Conservation (phyloP, 2,113 vertebrate species). For the Etheostoma spectabile region DNA sequence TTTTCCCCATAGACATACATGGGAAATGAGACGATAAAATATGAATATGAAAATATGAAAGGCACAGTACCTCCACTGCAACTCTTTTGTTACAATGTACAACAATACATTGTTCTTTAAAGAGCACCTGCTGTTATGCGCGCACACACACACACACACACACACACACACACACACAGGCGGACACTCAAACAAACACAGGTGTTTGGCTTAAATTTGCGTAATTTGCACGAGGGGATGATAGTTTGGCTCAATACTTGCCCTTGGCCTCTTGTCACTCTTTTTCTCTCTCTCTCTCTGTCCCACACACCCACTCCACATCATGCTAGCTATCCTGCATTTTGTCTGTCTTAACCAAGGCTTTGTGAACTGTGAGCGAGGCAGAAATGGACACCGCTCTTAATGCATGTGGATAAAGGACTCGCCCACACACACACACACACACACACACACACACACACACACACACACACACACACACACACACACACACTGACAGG, state of each 20-base stretch:
- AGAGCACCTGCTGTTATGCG: not conserved
- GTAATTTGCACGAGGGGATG: conserved; percentile 20
- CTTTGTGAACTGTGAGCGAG: conserved; percentile 74
- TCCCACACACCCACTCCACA: not conserved
- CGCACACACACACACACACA: not conserved
- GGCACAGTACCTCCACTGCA: not conserved
- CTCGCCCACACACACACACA: conserved; percentile 27
- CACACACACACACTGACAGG: conserved; percentile 33
- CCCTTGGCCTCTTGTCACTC: conserved; percentile 34
- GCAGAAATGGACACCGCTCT: conserved; percentile 81
- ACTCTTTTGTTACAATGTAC: not conserved
- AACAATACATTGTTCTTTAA: not conserved
- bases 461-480: conserved; percentile 33
- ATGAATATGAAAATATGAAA: not conserved
- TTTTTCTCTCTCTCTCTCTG: not conserved
- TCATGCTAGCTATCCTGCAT: conserved; percentile 13
- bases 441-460: conserved; percentile 31
- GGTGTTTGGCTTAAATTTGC: not conserved
- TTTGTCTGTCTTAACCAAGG: conserved; percentile 62
- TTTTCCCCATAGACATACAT: too few relatives aligned
- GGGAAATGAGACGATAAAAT: too few relatives aligned
- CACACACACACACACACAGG: not conserved
- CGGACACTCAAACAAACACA: not conserved
- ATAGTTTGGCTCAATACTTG: conserved; percentile 32
- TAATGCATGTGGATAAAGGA: conserved; percentile 61